These are phyloP conservation scores for Netelia inedita DNA, from an alignment of 2,888 invertebrate genomes.

Conservation along the genomic window DNA sequence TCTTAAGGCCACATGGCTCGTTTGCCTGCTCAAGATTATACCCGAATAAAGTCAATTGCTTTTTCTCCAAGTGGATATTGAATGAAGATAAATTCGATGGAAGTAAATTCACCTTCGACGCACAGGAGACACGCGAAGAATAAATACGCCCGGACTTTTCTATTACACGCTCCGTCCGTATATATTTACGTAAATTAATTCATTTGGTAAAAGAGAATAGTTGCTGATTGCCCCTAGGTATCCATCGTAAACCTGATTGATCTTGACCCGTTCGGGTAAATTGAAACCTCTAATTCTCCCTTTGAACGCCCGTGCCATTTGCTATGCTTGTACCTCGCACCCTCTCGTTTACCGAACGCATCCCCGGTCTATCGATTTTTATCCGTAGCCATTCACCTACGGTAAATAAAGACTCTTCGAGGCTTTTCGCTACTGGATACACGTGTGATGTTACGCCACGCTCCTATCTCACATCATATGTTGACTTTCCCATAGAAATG, in stretches of 20 bases:
- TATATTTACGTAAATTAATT: not conserved
- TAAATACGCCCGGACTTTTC: not conserved
- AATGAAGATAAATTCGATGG: not conserved
- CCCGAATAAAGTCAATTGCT: not conserved
- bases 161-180: not conserved
- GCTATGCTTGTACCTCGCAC: not conserved
- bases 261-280: not conserved
- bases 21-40: too few species aligned
- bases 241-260: not conserved
- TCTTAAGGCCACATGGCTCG: too few species aligned
- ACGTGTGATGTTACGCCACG: not conserved
- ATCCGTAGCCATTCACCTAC: conserved; percentile 15
- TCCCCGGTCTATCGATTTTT: conserved; percentile 33
- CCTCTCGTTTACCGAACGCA: conserved; percentile 2
- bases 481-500: not conserved
- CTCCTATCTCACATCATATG: conserved; percentile 6
- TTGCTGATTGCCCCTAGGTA: too few species aligned
- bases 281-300: conserved; percentile 1
- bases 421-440: conserved; percentile 8
- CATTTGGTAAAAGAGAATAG: not conserved
- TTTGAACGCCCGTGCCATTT: not conserved
- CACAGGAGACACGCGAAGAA: not conserved
- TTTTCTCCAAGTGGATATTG: not conserved
- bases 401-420: conserved; percentile 1
- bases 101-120: not conserved